These are phyloP conservation scores for Polydrusus tereticollis DNA, from an alignment of 2,888 invertebrate species.

Conservation along the genomic window DNA sequence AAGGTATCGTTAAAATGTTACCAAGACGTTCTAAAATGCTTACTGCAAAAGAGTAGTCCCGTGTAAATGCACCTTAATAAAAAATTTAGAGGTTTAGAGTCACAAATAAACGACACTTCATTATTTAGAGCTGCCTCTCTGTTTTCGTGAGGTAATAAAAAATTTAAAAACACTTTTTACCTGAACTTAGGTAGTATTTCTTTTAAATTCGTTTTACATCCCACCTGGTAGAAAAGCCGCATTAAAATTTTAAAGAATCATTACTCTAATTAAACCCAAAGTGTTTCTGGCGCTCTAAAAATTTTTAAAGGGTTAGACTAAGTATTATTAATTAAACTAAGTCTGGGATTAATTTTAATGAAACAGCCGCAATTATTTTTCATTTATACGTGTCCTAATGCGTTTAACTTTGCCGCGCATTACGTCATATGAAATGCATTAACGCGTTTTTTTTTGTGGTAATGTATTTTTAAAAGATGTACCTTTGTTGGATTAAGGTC, in stretches of 20 bases:
- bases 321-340: conserved; percentile 29
- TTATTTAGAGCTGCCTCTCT: too few species aligned
- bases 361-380: conserved; percentile 25
- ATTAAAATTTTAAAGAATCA: conserved; percentile 6
- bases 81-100: too few species aligned
- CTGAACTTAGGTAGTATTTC: too few species aligned
- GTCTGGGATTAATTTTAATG: conserved; percentile 18
- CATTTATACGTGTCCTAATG: conserved; percentile 20
- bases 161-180: too few species aligned
- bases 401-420: neutral
- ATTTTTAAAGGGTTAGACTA: neutral
- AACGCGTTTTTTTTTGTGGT: neutral
- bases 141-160: too few species aligned
- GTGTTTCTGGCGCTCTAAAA: conserved; percentile 6
- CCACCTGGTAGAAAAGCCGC: neutral
- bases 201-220: neutral
- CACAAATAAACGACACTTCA: too few species aligned
- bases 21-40: too few species aligned
- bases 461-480: neutral
- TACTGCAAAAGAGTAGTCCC: too few species aligned
- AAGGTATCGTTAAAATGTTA: too few species aligned
- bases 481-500: neutral
- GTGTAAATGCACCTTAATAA: too few species aligned
- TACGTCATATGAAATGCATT: conserved; percentile 1
- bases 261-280: conserved; percentile 5